Percentiles rank a stretch among this genome's conserved stretches.
Conservation (phyloP, 1,140 invertebrate species). For the Nephila pilipes region DNA sequence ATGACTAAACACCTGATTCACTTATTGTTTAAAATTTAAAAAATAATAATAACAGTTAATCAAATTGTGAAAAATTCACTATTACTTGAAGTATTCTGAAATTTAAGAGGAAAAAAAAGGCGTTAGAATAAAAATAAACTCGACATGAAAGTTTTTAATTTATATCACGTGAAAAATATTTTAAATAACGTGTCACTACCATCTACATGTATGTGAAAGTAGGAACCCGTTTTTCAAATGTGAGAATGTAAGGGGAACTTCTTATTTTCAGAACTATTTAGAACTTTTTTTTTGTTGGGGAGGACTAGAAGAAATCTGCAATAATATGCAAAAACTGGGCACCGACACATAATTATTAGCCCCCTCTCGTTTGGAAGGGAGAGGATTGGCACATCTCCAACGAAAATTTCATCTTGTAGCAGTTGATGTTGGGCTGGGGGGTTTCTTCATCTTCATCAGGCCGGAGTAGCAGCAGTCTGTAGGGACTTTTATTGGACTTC, state of each 20-base stretch:
- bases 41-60: no score
- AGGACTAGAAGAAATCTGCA: neutral
- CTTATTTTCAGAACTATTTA: no score
- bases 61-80: no score
- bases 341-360: neutral
- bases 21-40: no score
- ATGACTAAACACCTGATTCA: no score
- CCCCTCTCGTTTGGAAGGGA: neutral
- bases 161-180: no score
- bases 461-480: slow-evolving; percentile 35
- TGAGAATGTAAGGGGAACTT: neutral
- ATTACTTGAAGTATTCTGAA: no score
- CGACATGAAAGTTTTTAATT: no score
- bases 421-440: neutral
- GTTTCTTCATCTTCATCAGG: slow-evolving; percentile 44
- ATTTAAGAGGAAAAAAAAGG: no score
- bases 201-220: neutral
- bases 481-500: slow-evolving; percentile 53
- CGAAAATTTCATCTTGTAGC: slow-evolving; percentile 39
- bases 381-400: slow-evolving; percentile 59
- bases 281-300: neutral
- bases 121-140: no score
- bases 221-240: no score
- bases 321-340: neutral
- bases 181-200: no score